phyloP scores from a whole-genome alignment of 2,888 invertebrate genomes.

The Leptothorax acervorum region DNA sequence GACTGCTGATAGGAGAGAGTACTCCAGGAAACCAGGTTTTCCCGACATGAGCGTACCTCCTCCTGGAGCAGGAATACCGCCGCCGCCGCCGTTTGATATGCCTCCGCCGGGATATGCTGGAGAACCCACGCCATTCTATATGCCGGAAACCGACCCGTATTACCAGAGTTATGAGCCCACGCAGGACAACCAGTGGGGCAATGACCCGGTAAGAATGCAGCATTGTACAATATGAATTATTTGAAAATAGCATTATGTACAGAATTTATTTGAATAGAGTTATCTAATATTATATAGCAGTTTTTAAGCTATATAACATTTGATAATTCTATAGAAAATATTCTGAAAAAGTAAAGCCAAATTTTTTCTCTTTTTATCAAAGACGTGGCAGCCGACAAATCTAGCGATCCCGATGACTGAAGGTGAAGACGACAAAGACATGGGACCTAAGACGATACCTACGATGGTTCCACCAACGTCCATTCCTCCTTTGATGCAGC shows the following conservation, averaged over 20 bases:
- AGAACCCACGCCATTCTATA: conserved; percentile 85
- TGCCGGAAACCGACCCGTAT: conserved; percentile 87
- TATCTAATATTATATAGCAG: neutral
- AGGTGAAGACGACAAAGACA: conserved; percentile 80
- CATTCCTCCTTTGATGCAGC: conserved; percentile 80
- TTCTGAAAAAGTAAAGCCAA: neutral
- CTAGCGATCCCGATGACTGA: conserved; percentile 83
- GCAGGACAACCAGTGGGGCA: conserved; percentile 91
- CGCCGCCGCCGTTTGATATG: conserved; percentile 84
- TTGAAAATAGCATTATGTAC: neutral
- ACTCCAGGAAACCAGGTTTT: conserved; percentile 90
- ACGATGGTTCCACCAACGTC: conserved; percentile 84
- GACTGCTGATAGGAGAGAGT: conserved; percentile 96
- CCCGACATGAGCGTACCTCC: conserved; percentile 89
- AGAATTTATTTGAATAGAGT: neutral
- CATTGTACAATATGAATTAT: neutral
- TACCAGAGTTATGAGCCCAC: conserved; percentile 90
- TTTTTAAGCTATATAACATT: neutral
- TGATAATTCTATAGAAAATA: neutral
- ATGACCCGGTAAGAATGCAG: conserved; percentile 84
- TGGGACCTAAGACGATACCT: conserved; percentile 83
- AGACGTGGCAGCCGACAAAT: conserved; percentile 84
- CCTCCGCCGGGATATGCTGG: conserved; percentile 84
- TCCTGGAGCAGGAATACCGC: conserved; percentile 85
- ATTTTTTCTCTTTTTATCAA: conserved; percentile 53